Base-by-base conservation (phyloP, 1,140 invertebrate species). In the Zaprionus nigranus region DNA sequence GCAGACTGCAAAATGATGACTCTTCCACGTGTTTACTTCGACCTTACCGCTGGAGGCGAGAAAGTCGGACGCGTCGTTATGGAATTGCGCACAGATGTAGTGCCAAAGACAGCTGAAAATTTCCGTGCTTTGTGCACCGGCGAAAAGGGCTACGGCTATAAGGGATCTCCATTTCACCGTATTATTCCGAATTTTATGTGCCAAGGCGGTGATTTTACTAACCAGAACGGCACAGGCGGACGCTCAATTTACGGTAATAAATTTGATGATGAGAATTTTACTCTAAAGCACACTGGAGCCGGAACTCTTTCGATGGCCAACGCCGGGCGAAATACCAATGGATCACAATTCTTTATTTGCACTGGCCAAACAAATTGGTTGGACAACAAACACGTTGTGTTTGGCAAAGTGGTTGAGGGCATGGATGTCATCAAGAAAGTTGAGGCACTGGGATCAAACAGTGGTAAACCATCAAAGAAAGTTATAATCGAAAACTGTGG, bases 121-220 rank as follows among this genome's bases (percentile, higher is more conserved):
- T 99, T 99, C 95, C 95, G 97, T 62, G 95, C 96, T 3, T 94
- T 99, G 1, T 99, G 98, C 93, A 98, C 97, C 34, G 97, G 97
- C 7, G 97, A 98, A 82, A 97, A 96, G 84, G 98, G 98, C 43
- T 98, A 97, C 92, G 98, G 97, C 1, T 99, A 97, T 94, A 98
- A 97, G 93, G 96, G 96, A 43, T 97, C 96, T 88, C 96, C 94
- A 66, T 99, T 99, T 94, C 98, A 98, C 93, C 95, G 98, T 78
- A 96, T 99, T 63, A 99, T 99, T 90, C 98, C 98, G 67, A 97
- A 98, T 91, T 99, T 99, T 94, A 99, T 99, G 98, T 97, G 97
- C 92, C 98, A 99, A 94, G 96, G 97, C 40, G 97, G 97, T 74
- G 98, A 99, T 92, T 56, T 56, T 56, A 56, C 53, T n/a, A 17